These are phyloP conservation scores for Stenoptilia bipunctidactyla DNA, from an alignment of 2,888 invertebrate genomes.

Conservation along the genomic window DNA sequence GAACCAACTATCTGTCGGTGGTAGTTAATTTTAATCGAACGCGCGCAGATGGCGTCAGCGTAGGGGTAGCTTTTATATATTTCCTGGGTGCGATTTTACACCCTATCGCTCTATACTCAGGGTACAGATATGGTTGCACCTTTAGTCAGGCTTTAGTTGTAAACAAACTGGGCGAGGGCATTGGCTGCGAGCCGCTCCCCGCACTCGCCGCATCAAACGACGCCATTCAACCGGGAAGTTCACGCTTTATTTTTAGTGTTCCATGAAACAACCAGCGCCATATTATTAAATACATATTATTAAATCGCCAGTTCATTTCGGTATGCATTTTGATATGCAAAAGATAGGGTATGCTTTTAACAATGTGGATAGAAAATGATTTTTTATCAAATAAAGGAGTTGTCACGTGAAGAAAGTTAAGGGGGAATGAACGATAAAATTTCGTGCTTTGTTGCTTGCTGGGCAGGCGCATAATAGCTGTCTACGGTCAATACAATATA, in stretches of 20 bases:
- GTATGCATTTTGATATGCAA: neutral
- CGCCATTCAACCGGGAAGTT: conserved; percentile 71
- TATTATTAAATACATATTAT: conserved; percentile 20
- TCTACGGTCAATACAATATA: too few relatives aligned
- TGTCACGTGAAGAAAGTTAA: too few relatives aligned
- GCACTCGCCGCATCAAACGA: conserved; percentile 40
- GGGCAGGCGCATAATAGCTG: too few relatives aligned
- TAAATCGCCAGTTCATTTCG: conserved; percentile 5
- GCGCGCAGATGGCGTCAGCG: conserved; percentile 61
- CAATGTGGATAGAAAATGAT: too few relatives aligned
- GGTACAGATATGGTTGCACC: conserved; percentile 38
- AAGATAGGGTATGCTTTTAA: neutral
- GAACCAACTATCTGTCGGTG: conserved; percentile 45
- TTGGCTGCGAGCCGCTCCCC: conserved; percentile 64
- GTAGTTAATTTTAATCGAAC: conserved; percentile 61
- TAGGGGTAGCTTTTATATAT: conserved; percentile 29
- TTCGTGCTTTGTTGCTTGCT: too few relatives aligned
- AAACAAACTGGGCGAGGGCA: conserved; percentile 69
- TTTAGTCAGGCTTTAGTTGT: conserved; percentile 41
- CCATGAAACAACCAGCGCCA: conserved; percentile 39
- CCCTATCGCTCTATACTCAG: conserved; percentile 35
- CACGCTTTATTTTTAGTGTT: conserved; percentile 65
- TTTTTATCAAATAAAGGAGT: too few relatives aligned
- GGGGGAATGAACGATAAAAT: too few relatives aligned
- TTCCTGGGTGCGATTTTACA: conserved; percentile 29